Conservation (phyloP, 2,113 vertebrate species). For the Petrocephalus zakoni region DNA sequence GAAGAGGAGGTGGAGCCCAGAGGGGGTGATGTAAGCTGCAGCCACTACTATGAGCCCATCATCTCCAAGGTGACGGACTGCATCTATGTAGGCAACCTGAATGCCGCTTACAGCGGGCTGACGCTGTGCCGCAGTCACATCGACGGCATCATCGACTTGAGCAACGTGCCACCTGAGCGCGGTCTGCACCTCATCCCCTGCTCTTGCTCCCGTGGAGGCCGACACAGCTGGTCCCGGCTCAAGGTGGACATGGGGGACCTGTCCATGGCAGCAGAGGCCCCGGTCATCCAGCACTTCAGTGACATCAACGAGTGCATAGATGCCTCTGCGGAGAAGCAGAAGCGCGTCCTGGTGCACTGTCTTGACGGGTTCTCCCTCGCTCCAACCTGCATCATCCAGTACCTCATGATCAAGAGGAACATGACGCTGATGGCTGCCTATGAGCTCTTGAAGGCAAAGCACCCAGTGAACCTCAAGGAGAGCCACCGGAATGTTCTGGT, state of each 20-base stretch:
- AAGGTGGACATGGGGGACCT: slow-evolving; percentile 61
- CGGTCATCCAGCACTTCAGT: slow-evolving; percentile 57
- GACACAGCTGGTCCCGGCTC: slow-evolving; percentile 70
- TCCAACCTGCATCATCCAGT: slow-evolving; percentile 63
- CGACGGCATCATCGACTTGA: slow-evolving; percentile 68
- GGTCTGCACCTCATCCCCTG: slow-evolving; percentile 58
- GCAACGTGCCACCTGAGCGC: slow-evolving; percentile 52
- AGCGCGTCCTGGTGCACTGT: slow-evolving; percentile 68
- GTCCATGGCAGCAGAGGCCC: slow-evolving; percentile 41
- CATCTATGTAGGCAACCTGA: slow-evolving; percentile 69
- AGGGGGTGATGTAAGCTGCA: slow-evolving; percentile 39
- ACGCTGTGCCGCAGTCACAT: slow-evolving; percentile 64
- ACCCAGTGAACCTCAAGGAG: slow-evolving; percentile 64
- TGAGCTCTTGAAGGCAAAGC: slow-evolving; percentile 59
- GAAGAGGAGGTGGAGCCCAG: slow-evolving; percentile 30
- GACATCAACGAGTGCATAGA: slow-evolving; percentile 69
- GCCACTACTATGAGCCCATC: slow-evolving; percentile 58
- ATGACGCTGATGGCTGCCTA: slow-evolving; percentile 67
- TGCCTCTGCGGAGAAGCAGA: slow-evolving; percentile 60
- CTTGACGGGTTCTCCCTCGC: slow-evolving; percentile 66
- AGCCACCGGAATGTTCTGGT: slow-evolving; percentile 68
- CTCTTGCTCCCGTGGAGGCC: slow-evolving; percentile 55
- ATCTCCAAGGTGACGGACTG: slow-evolving; percentile 65
- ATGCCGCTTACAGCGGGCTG: slow-evolving; percentile 53
- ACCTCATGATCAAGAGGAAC: slow-evolving; percentile 69